Percentiles rank a stretch among this genome's conserved stretches.
phyloP scores from a whole-genome alignment of 2,888 invertebrate genomes.

The Alloscopus bannaensis region DNA sequence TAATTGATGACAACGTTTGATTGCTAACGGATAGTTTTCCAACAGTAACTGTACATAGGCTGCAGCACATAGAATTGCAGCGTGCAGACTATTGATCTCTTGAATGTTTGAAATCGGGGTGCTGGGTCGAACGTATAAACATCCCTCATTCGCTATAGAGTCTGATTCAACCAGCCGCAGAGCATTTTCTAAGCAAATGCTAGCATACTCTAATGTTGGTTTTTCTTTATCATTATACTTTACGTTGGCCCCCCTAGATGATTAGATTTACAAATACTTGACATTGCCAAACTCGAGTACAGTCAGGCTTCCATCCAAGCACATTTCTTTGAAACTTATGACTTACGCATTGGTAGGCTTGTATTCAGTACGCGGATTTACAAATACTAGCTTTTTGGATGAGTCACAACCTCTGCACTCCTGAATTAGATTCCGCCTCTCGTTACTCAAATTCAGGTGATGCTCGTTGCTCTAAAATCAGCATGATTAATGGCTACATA shows the following conservation, averaged over 20 bases:
- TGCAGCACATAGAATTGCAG: conserved; percentile 84
- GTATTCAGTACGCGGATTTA: conserved; percentile 16
- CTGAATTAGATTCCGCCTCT: conserved; percentile 60
- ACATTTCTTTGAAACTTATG: too few species aligned
- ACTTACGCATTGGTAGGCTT: conserved; percentile 25
- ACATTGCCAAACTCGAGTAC: too few species aligned
- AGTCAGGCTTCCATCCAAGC: too few species aligned
- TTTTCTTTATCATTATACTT: conserved; percentile 75
- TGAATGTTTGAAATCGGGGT: conserved; percentile 67
- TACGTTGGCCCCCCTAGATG: conserved; percentile 19
- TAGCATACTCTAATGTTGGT: conserved; percentile 92
- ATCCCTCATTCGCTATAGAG: conserved; percentile 74
- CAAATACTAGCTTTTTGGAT: conserved; percentile 42
- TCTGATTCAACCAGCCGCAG: conserved; percentile 82
- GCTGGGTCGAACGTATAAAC: conserved; percentile 65
- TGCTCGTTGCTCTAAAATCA: conserved; percentile 50
- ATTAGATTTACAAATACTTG: too few species aligned
- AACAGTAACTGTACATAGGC: conserved; percentile 90
- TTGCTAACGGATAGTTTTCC: conserved; percentile 87
- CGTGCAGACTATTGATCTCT: conserved; percentile 75
- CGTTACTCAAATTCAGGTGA: conserved; percentile 54
- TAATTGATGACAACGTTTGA: conserved; percentile 86
- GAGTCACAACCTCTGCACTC: conserved; percentile 35
- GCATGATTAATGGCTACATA: background rate
- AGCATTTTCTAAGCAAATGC: conserved; percentile 91